A percentile compares a stretch with the other conserved stretches of the same genome.
phyloP scores from a whole-genome alignment of 2,113 vertebrate species.

The Leucosticte australis region DNA sequence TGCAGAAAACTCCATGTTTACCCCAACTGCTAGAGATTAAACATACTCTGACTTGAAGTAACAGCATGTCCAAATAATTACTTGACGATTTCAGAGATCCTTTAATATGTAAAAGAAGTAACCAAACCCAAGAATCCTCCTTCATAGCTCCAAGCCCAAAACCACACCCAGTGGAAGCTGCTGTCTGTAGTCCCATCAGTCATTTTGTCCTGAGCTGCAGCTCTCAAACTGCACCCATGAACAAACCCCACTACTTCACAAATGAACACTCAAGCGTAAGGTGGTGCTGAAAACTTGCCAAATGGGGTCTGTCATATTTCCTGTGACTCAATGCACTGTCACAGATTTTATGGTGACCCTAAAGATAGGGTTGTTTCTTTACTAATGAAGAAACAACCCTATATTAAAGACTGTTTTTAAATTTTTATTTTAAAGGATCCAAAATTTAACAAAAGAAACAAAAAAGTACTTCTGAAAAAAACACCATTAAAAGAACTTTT shows the following conservation, averaged over 20 bases:
- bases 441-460: not conserved
- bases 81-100: not conserved
- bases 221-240: not conserved
- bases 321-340: not conserved
- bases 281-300: not conserved
- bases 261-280: not conserved
- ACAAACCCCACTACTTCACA: not conserved
- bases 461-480: not conserved
- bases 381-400: not conserved
- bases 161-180: not conserved
- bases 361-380: not conserved
- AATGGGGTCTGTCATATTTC: rapidly evolving
- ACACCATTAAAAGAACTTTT: not conserved
- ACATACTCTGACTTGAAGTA: not conserved
- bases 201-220: not conserved
- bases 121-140: not conserved
- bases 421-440: not conserved
- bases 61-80: not conserved
- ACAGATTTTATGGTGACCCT: not conserved
- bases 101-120: not conserved
- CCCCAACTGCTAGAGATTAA: not conserved
- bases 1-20: not conserved
- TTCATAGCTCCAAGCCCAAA: not conserved
- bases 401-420: not conserved
- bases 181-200: not conserved